Evolutionary conservation across 2,797 vertebrate species (phyloP).

Genomic region (Microctenopoma stevenorrisi): DNA sequence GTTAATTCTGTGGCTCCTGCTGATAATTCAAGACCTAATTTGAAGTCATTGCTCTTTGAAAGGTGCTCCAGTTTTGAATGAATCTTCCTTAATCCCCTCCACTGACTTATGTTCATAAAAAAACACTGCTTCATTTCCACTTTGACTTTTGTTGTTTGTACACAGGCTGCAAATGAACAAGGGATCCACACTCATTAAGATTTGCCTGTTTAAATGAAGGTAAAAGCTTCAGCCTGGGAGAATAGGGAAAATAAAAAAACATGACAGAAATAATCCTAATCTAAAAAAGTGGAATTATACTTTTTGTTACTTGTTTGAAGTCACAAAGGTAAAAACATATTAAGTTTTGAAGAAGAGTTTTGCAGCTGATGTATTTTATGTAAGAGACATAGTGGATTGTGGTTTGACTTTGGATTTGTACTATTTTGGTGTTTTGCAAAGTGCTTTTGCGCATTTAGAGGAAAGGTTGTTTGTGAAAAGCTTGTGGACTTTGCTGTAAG

Average conservation of each 20-base stretch:
- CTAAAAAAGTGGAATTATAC: not conserved
- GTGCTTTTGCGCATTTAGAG: not conserved
- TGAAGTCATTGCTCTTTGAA: conserved; percentile 11
- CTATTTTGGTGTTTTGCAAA: conserved; percentile 3
- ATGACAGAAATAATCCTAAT: not conserved
- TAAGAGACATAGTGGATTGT: not conserved
- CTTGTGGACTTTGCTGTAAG: not conserved
- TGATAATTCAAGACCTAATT: conserved; percentile 14
- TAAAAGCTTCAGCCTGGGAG: conserved; percentile 53
- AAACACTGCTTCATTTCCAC: conserved; percentile 9
- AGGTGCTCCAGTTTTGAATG: conserved; percentile 21
- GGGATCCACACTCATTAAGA: conserved; percentile 74
- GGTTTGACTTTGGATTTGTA: conserved; percentile 18
- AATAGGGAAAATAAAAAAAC: not conserved
- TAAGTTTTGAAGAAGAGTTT: not conserved
- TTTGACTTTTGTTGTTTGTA: conserved; percentile 64
- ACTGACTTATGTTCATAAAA: not conserved
- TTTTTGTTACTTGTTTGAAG: not conserved
- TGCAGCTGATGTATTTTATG: not conserved
- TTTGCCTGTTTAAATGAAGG: conserved; percentile 78
- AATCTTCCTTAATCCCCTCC: not conserved
- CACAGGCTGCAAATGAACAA: conserved; percentile 77
- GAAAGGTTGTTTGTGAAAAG: conserved; percentile 7
- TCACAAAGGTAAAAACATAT: not conserved
- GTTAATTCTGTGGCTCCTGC: not conserved